Conservation (phyloP, 2,888 invertebrate species). For the Sinopyrophorus schimmeli region DNA sequence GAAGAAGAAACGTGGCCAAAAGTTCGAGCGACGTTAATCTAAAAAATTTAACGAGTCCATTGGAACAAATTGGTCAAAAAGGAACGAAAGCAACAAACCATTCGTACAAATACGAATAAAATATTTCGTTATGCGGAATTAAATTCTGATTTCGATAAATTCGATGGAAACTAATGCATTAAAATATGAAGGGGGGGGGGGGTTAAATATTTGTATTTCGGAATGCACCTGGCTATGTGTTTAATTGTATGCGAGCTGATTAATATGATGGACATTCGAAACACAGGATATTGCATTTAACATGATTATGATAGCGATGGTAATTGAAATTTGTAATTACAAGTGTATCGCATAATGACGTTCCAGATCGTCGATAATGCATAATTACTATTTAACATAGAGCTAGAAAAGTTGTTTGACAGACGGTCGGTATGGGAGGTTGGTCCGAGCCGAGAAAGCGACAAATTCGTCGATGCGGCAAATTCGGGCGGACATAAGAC, state of each 20-base stretch:
- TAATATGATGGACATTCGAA: constrained; percentile 32
- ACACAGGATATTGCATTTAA: constrained; percentile 35
- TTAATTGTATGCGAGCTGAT: constrained; percentile 34
- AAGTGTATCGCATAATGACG: constrained; percentile 27
- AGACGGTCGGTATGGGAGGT: constrained; percentile 14
- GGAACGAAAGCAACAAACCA: no score
- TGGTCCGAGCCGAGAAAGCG: constrained; percentile 27
- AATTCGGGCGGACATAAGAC: constrained; percentile 36
- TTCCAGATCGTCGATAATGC: constrained; percentile 19
- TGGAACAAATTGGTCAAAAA: no score
- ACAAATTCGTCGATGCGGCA: constrained; percentile 34
- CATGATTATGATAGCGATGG: constrained; percentile 34
- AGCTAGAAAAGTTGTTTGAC: constrained; percentile 27
- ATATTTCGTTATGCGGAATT: no score
- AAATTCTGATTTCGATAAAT: no score
- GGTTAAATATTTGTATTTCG: constrained; percentile 12
- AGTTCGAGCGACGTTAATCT: no score
- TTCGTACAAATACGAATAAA: no score
- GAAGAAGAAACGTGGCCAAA: no score
- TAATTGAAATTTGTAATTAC: constrained; percentile 37
- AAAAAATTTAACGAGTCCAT: no score
- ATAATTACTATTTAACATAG: constrained; percentile 23
- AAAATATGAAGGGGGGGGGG: no score
- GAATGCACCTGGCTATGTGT: constrained; percentile 13
- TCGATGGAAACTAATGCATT: no score